These are phyloP conservation scores for Buceros bicornis DNA, from an alignment of 2,797 vertebrate species.

Conservation along the genomic window DNA sequence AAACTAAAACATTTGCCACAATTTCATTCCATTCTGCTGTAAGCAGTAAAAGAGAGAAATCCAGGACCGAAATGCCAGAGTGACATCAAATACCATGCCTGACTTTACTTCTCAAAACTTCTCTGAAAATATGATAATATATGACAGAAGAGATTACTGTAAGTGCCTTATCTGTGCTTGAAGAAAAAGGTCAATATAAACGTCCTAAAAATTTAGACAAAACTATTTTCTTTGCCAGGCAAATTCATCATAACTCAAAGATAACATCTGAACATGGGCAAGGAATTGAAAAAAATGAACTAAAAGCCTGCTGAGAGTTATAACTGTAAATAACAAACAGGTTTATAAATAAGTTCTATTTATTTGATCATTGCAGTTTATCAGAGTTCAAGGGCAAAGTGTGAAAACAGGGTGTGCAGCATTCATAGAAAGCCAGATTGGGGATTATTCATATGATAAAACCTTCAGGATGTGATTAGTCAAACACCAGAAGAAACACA, in stretches of 20 bases:
- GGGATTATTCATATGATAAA: neutral
- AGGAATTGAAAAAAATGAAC: neutral
- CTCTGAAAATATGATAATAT: neutral
- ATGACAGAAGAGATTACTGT: neutral
- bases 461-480: neutral
- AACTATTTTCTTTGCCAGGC: neutral
- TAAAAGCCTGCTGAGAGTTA: neutral
- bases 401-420: neutral
- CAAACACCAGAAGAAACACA: neutral
- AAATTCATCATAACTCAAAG: slow-evolving; percentile 9
- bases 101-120: neutral
- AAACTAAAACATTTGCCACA: neutral
- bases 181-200: slow-evolving; percentile 31
- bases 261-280: neutral
- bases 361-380: neutral
- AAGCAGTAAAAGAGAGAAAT: neutral
- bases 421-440: neutral
- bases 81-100: neutral
- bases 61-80: neutral
- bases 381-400: neutral
- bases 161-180: neutral
- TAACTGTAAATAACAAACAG: neutral
- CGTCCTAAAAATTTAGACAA: slow-evolving; percentile 6
- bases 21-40: neutral
- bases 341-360: neutral